Base-by-base conservation (phyloP, 2,797 vertebrate species). In the Muraenolepis orangiensis region DNA sequence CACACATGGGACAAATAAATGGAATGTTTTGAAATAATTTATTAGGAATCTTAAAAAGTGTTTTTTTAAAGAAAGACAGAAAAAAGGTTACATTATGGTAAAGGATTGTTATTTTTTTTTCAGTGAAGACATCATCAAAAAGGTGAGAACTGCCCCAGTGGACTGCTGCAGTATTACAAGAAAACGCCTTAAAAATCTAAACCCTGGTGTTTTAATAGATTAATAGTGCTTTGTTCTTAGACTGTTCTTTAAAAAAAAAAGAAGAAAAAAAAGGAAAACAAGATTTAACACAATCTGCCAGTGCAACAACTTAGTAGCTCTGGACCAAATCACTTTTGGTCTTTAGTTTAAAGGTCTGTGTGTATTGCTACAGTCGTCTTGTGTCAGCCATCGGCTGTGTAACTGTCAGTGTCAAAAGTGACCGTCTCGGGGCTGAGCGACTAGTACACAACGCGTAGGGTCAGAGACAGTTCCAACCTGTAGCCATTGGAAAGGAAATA, bases 31-130 rank as follows among this genome's bases (percentile, higher is more conserved):
- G 93, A 96, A 98, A 98, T 97, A 98, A 96, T 98, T 96, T 98
- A 97, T 98, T 96, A 96, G 95, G 95, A 97, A 96, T 95, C 96
- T 95, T 95, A 93, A 96, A 96, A 95, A 92, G 92, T 67, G 93
- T 95, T 94, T 93, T 94, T 92, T 93, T 85, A 91, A 91, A 85
- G 90, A 72, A 77, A 87, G 79, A 90, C 80, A 94, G 93, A 93
- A 92, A 85, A 82, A 81, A 93, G 83, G 89, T 92, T 92, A 93
- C 91, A 92, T 90, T 92, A 89, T 92, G 78, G 88, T 90, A 87
- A 88, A 84, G 85, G 82, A 86, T 87, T 88, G 88, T 85, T 84
- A 85, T 85, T 87, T 84, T 64, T 84, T 64, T 85, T 85, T 87
- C 86, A 87, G 81, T 86, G 78, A 88, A 88, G 88, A 87, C 85